A percentile compares a stretch with the other conserved stretches of the same genome.
These are phyloP conservation scores for Ypsolopha scabrella DNA, from an alignment of 2,888 invertebrate species.

Conservation along the genomic window DNA sequence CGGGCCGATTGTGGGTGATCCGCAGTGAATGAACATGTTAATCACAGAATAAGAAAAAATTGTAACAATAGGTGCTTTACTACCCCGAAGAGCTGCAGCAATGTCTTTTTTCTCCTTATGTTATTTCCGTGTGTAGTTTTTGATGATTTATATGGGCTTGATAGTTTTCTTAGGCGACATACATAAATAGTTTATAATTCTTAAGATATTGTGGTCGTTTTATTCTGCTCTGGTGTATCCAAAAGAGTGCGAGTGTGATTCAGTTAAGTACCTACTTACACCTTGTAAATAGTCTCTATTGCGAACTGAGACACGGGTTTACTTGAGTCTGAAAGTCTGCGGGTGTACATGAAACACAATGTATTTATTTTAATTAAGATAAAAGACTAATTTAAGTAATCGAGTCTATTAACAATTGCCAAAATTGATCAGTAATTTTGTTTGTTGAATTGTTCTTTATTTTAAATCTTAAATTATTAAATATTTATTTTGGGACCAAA, in stretches of 20 bases:
- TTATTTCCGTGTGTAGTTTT: conserved; percentile 45
- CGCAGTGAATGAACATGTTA: too few species aligned
- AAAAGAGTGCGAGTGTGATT: conserved; percentile 39
- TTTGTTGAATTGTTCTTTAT: conserved; percentile 54
- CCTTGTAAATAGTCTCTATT: conserved; percentile 49
- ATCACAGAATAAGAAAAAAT: too few species aligned
- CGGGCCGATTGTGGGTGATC: too few species aligned
- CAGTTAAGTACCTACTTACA: conserved; percentile 38
- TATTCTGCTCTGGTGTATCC: conserved; percentile 37
- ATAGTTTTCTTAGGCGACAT: conserved; percentile 52
- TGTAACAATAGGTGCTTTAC: too few species aligned
- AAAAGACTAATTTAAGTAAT: conserved; percentile 51
- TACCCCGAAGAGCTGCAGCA: too few species aligned
- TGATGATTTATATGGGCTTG: conserved; percentile 48
- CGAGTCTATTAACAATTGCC: conserved; percentile 61
- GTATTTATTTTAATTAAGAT: conserved; percentile 62
- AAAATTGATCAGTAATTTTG: conserved; percentile 65
- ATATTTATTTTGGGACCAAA: conserved; percentile 71
- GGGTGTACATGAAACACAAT: conserved; percentile 35
- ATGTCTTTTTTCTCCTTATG: conserved; percentile 12
- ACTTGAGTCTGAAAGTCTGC: conserved; percentile 42
- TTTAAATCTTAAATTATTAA: conserved; percentile 51
- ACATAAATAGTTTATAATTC: conserved; percentile 10
- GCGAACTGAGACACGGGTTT: conserved; percentile 26
- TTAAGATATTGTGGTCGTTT: conserved; percentile 19